phyloP scores from a whole-genome alignment of 2,797 vertebrate species.

The Manis crassicaudata region DNA sequence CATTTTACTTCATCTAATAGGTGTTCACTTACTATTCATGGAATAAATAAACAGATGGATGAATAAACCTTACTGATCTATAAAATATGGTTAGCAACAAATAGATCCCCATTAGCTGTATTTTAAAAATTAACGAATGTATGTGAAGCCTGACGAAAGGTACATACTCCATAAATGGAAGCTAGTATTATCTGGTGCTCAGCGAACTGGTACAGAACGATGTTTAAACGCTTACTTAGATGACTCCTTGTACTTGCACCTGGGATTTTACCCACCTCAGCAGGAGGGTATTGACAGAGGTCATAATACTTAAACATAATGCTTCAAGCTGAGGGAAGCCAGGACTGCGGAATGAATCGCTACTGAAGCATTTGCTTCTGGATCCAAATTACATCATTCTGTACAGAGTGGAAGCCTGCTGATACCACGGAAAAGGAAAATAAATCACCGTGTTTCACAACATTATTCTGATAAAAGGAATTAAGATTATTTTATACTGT shows the following conservation, averaged over 20 bases:
- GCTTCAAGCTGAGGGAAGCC: neutral
- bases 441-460: slow-evolving; percentile 43
- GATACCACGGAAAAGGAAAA: slow-evolving; percentile 15
- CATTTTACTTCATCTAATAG: slow-evolving; percentile 4
- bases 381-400: slow-evolving; percentile 44
- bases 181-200: neutral
- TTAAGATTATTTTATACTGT: slow-evolving; percentile 44
- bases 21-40: slow-evolving; percentile 7
- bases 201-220: neutral
- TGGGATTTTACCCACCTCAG: slow-evolving; percentile 8
- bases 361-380: slow-evolving; percentile 6
- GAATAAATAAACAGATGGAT: neutral
- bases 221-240: neutral
- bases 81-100: slow-evolving; percentile 33
- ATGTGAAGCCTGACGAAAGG: neutral
- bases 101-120: neutral
- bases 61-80: slow-evolving; percentile 23
- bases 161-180: neutral
- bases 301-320: slow-evolving; percentile 22
- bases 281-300: neutral
- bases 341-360: slow-evolving; percentile 9
- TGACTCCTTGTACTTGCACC: neutral
- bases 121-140: neutral
- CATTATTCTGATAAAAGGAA: slow-evolving; percentile 36
- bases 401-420: slow-evolving; percentile 28